phyloP scores from a whole-genome alignment of 2,888 invertebrate species.

The Autographa pulchrina region DNA sequence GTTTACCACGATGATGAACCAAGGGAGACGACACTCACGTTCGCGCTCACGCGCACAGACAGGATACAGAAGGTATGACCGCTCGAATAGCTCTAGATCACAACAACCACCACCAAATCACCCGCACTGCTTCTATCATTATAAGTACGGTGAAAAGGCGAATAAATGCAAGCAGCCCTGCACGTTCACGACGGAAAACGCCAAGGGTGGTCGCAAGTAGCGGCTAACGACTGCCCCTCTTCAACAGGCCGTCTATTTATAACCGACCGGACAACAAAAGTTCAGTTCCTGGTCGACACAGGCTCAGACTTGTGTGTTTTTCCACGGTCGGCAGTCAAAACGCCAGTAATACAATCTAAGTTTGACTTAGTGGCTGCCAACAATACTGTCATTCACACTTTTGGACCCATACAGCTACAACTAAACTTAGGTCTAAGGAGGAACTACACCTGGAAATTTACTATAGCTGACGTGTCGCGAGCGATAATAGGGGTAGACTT shows the following conservation, averaged over 20 bases:
- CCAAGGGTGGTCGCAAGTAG: constrained; percentile 42
- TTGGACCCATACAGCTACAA: constrained; percentile 30
- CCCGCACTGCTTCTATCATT: neutral
- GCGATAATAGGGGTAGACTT: constrained; percentile 71
- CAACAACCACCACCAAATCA: neutral
- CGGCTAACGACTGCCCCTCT: constrained; percentile 41
- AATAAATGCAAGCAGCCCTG: constrained; percentile 28
- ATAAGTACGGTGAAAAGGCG: constrained; percentile 3
- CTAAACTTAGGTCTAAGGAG: constrained; percentile 41
- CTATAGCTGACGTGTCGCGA: constrained; percentile 64
- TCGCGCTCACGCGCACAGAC: neutral
- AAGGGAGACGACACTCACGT: neutral
- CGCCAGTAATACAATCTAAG: neutral
- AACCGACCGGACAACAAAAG: constrained; percentile 31
- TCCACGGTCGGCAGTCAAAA: constrained; percentile 28
- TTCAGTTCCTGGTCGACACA: constrained; percentile 37
- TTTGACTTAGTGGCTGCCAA: constrained; percentile 67
- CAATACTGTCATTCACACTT: constrained; percentile 57
- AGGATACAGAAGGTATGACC: neutral
- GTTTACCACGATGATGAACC: neutral
- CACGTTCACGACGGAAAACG: constrained; percentile 34
- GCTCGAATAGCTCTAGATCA: neutral
- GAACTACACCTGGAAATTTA: constrained; percentile 63
- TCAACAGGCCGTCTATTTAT: constrained; percentile 37
- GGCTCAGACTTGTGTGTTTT: constrained; percentile 50